Evolutionary conservation across 2,797 vertebrate species (phyloP), one percentile per base, ranked within the genome.

Genomic region (Premnoplex brunnescens): DNA sequence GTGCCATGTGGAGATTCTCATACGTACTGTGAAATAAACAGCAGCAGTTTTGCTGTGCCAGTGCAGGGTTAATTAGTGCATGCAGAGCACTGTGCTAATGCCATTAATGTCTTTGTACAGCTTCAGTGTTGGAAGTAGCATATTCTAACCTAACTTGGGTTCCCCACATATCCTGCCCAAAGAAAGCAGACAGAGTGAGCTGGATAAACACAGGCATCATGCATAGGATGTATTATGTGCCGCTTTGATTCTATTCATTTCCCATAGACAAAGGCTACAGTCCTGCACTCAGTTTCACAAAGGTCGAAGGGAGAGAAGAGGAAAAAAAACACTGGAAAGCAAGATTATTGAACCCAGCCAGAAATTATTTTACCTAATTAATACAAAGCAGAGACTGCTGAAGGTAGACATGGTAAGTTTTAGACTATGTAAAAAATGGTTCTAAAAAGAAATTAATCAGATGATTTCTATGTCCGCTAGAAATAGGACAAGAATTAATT

Each of bases 31-130:
- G 68, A 92, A 87, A 74, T 59, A 73, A 92, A 76, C 63, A 89
- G 89, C 58, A 76, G 63, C 44, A 77, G 67, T 73, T 95, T 92
- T 79, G 26, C 64, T 66, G 51, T 74, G 56, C 27, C 74, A 52
- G 78, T 59, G 44, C 59, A 82, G 86, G 74, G 81, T 91, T 94
- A 93, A 93, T 96, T 94, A 95, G 56, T 52, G 19, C 92, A 77
- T 36, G 68, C 67, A 82, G 89, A 95, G 87, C 85, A 20, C 56
- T 77, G 58, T 87, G 72, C 48, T 64, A 85, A 49, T 41, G 39
- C 10, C 54, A 48, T 72, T 85, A 85, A 60, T 1, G 14, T 30
- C 26, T 79, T 86, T 59, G 51, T 43, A 49, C 14, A 36, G 48
- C 48, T 71, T 67, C 1, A 0, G 48, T 67, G 69, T 24, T 89